phyloP scores from a whole-genome alignment of 2,888 invertebrate genomes.

The Caenorhabditis japonica region DNA sequence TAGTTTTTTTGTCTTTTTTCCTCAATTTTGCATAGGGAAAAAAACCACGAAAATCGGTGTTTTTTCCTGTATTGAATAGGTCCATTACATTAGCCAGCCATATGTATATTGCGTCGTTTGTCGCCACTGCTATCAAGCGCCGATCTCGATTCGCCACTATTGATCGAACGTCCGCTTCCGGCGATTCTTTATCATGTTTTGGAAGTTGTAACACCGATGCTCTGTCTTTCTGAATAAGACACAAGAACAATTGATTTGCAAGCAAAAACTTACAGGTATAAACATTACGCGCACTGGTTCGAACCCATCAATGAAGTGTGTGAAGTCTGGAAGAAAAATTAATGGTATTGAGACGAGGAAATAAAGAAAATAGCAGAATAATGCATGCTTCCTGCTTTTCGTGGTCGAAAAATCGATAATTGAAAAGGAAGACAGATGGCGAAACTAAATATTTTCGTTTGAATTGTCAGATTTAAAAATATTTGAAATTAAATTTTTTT shows the following conservation, averaged over 20 bases:
- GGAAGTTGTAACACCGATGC: conserved; percentile 32
- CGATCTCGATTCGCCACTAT: conserved; percentile 73
- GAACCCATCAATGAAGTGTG: conserved; percentile 29
- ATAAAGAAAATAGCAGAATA: too few relatives aligned
- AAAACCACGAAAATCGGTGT: too few relatives aligned
- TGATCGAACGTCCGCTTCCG: conserved; percentile 20
- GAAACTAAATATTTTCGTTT: too few relatives aligned
- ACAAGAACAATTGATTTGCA: neutral
- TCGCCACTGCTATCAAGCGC: conserved; percentile 67
- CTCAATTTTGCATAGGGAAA: too few relatives aligned
- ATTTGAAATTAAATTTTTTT: too few relatives aligned
- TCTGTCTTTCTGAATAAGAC: conserved; percentile 47
- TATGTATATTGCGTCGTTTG: conserved; percentile 64
- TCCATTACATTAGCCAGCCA: conserved; percentile 70
- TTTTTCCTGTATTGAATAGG: too few relatives aligned
- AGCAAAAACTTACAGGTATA: conserved; percentile 35
- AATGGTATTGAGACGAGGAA: neutral
- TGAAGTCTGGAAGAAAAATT: conserved; percentile 16
- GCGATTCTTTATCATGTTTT: conserved; percentile 29
- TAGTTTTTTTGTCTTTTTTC: too few relatives aligned
- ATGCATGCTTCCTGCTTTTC: too few relatives aligned
- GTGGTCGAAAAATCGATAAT: neutral
- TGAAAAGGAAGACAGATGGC: neutral
- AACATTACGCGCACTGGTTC: conserved; percentile 33
- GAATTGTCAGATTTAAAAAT: too few relatives aligned